These are phyloP conservation scores for Sphaeridia pumilis DNA, from an alignment of 2,888 invertebrate species.

Conservation along the genomic window DNA sequence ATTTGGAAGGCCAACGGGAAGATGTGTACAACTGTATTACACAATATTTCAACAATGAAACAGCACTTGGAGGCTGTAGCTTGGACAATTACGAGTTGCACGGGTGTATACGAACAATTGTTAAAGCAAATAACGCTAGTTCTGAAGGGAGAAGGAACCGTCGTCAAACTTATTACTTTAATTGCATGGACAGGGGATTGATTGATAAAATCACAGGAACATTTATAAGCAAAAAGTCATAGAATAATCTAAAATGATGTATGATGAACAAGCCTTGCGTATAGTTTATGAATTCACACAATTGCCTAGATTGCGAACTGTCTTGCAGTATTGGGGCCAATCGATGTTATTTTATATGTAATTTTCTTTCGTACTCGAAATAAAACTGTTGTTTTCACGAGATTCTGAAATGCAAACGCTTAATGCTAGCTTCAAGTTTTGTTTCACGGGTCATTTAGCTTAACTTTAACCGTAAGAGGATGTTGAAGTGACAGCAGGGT, in stretches of 20 bases:
- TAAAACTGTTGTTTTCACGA: too few species aligned
- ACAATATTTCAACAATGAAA: constrained; percentile 20
- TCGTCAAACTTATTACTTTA: constrained; percentile 24
- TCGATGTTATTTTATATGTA: too few species aligned
- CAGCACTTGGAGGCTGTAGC: constrained; percentile 9
- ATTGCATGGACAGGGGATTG: constrained; percentile 20
- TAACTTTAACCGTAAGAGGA: too few species aligned
- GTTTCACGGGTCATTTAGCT: too few species aligned
- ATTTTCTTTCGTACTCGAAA: too few species aligned
- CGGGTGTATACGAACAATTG: constrained; percentile 25
- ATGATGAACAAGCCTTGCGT: too few species aligned
- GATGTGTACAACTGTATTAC: constrained; percentile 16
- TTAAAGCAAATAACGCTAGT: constrained; percentile 22
- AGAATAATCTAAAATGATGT: neutral
- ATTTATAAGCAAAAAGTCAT: constrained; percentile 14
- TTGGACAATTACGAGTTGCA: constrained; percentile 16
- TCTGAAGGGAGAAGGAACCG: constrained; percentile 23
- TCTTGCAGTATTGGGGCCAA: too few species aligned
- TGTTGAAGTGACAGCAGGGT: too few species aligned
- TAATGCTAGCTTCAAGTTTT: too few species aligned
- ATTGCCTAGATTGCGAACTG: too few species aligned
- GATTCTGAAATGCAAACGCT: too few species aligned
- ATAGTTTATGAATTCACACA: too few species aligned
- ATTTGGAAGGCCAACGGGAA: constrained; percentile 9
- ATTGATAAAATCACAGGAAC: constrained; percentile 17